Percentiles rank a stretch among this genome's conserved stretches.
These are phyloP conservation scores for Diaperis boleti DNA, from an alignment of 2,888 invertebrate species.

Conservation along the genomic window DNA sequence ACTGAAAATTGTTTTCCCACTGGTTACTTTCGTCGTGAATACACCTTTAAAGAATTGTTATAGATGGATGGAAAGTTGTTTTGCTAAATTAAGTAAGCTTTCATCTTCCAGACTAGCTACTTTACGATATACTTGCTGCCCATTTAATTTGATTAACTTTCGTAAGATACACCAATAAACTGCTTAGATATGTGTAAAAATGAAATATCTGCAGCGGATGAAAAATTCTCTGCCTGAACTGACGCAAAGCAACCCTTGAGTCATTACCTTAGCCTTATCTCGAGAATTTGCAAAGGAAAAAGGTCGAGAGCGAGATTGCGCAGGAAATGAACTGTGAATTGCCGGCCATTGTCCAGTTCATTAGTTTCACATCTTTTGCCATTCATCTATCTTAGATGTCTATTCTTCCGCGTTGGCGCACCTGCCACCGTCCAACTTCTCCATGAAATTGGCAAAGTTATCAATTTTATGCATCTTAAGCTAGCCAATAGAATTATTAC, in stretches of 20 bases:
- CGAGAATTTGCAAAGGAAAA: slow-evolving; percentile 34
- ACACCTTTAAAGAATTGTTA: too few species aligned
- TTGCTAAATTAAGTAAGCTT: too few species aligned
- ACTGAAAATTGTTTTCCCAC: too few species aligned
- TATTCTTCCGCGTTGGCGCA: slow-evolving; percentile 47
- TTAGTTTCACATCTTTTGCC: slow-evolving; percentile 60
- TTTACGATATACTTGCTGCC: too few species aligned
- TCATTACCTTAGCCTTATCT: slow-evolving; percentile 19
- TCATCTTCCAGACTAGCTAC: too few species aligned
- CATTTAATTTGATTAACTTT: too few species aligned
- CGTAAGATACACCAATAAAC: too few species aligned
- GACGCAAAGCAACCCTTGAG: neutral
- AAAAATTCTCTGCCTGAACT: neutral
- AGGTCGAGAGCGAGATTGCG: slow-evolving; percentile 35
- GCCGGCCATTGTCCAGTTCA: slow-evolving; percentile 64
- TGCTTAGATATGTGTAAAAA: too few species aligned
- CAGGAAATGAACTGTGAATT: slow-evolving; percentile 60
- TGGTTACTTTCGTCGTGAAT: too few species aligned
- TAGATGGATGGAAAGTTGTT: too few species aligned
- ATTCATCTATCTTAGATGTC: slow-evolving; percentile 52
- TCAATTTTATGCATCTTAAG: slow-evolving; percentile 63
- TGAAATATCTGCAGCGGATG: too few species aligned
- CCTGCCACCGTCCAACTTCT: slow-evolving; percentile 46
- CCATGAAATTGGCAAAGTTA: slow-evolving; percentile 60
- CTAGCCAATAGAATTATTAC: slow-evolving; percentile 59